Conservation (phyloP, 2,888 invertebrate genomes). For the Ametastegia equiseti region DNA sequence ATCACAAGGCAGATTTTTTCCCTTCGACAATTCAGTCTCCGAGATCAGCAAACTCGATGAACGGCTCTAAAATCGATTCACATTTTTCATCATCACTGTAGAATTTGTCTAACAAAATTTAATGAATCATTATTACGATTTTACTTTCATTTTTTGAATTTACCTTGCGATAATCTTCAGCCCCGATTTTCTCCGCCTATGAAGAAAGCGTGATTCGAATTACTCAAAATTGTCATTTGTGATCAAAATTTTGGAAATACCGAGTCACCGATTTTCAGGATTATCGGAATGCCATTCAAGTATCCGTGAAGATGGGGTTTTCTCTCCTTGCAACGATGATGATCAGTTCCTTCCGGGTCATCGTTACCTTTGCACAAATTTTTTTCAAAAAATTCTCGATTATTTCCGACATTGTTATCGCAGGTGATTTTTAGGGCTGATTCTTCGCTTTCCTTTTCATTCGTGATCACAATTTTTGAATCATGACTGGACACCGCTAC, state of each 20-base stretch:
- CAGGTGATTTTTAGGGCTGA: conserved; percentile 54
- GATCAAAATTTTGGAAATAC: conserved; percentile 2
- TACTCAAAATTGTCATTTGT: neutral
- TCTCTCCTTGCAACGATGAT: conserved; percentile 59
- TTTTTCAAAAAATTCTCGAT: conserved; percentile 59
- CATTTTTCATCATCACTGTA: too few species aligned
- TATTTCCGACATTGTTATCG: conserved; percentile 53
- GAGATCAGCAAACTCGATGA: neutral
- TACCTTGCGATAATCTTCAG: neutral
- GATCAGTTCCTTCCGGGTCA: conserved; percentile 52
- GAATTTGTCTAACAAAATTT: too few species aligned
- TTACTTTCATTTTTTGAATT: conserved; percentile 1
- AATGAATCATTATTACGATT: neutral
- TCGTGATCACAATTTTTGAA: conserved; percentile 36
- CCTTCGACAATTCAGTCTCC: neutral
- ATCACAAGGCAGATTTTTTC: conserved; percentile 46
- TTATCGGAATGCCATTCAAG: conserved; percentile 58
- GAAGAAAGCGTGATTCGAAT: neutral
- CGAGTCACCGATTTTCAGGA: conserved; percentile 51
- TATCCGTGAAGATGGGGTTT: conserved; percentile 60
- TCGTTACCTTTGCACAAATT: conserved; percentile 56
- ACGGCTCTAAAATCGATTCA: neutral
- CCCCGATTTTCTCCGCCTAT: neutral
- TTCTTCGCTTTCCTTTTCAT: conserved; percentile 54
- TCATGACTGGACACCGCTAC: conserved; percentile 55